Conservation (phyloP, 92 coral and sea anemone genomes). For the Bergia puertoricense region DNA sequence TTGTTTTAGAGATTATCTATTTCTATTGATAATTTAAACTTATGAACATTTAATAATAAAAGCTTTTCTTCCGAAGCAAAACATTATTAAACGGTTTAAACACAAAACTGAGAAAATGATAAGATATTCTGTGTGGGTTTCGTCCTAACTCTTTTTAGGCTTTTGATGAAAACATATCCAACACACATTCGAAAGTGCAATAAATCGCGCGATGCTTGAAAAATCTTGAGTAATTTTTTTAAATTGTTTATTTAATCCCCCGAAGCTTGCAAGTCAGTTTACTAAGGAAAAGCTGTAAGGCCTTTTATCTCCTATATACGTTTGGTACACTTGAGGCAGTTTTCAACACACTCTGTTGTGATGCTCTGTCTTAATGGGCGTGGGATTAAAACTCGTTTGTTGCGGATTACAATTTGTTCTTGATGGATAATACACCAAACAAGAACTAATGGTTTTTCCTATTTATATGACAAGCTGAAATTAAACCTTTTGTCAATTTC, state of each 20-base stretch:
- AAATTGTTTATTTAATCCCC: slow-evolving; percentile 45
- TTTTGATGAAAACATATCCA: background rate
- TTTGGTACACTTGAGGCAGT: background rate
- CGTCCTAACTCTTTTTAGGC: background rate
- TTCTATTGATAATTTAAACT: slow-evolving; percentile 36
- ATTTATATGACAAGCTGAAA: slow-evolving; percentile 45
- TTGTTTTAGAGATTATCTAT: slow-evolving; percentile 41
- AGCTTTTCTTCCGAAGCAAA: slow-evolving; percentile 32
- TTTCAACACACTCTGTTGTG: slow-evolving; percentile 33
- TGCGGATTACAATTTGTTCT: slow-evolving; percentile 67
- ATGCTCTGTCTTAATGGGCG: slow-evolving; percentile 48
- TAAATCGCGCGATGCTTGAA: slow-evolving; percentile 4
- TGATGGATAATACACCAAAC: slow-evolving; percentile 63
- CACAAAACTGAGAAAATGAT: background rate
- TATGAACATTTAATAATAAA: slow-evolving; percentile 35
- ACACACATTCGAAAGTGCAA: slow-evolving; percentile 8
- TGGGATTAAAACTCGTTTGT: slow-evolving; percentile 63
- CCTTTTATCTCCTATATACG: slow-evolving; percentile 13
- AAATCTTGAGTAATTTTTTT: slow-evolving; percentile 29
- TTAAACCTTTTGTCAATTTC: slow-evolving; percentile 47
- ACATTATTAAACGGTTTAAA: slow-evolving; percentile 16
- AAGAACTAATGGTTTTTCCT: slow-evolving; percentile 48
- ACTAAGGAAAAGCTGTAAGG: slow-evolving; percentile 5
- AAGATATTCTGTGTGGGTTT: background rate
- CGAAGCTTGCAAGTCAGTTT: slow-evolving; percentile 26